Base-by-base conservation (phyloP, 2,113 vertebrate genomes). In the Campylorhamphus procurvoides region DNA sequence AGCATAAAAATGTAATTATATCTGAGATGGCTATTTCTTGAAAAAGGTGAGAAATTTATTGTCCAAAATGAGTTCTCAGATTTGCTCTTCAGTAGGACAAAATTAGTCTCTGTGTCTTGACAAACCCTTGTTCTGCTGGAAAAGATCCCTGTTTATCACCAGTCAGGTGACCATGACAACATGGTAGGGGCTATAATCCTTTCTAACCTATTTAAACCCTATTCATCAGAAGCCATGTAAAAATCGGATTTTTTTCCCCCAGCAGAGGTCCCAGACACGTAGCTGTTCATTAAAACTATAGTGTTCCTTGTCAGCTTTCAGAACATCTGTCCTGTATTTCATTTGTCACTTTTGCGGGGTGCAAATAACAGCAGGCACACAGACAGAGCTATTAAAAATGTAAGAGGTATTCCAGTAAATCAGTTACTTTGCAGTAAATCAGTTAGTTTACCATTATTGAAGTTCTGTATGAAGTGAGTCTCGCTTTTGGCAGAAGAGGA, bases 311-410 rank as follows among this genome's bases (percentile, higher is more conserved):
- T 87, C 69, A 91, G 19, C 88, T 92, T 93, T 95, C 60, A 49
- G 81, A 94, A 73, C 83, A 92, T 94, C 92, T 94, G 79, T 85
- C 74, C 78, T 96, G 42, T 83, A 77, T 94, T 95, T 94, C 79
- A 90, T 90, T 76, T 93, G 33, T 62, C 73, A 19, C 31, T 86
- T 93, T 93, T 91, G 20, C 40, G 81, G 92, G 84, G 56, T 94
- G 86, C 79, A 95, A 87, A 91, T 94, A 97, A 75, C 93, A 96
- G 77, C 84, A 97, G 87, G 82, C 77, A 87, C 66, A 87, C 74
- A 93, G 96, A 78, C 72, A 92, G 73, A 80, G n/a, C 89, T 94
- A 93, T 97, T 97, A 96, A 96, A 97, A 97, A 97, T 96, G 94
- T 90, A 95, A 86, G 85, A 96, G 66, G 92, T 84, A 91, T 91